A percentile compares a stretch with the other conserved stretches of the same genome.
Evolutionary conservation across 2,113 vertebrate genomes (phyloP).

Genomic region (Thalassarche chlororhynchos): DNA sequence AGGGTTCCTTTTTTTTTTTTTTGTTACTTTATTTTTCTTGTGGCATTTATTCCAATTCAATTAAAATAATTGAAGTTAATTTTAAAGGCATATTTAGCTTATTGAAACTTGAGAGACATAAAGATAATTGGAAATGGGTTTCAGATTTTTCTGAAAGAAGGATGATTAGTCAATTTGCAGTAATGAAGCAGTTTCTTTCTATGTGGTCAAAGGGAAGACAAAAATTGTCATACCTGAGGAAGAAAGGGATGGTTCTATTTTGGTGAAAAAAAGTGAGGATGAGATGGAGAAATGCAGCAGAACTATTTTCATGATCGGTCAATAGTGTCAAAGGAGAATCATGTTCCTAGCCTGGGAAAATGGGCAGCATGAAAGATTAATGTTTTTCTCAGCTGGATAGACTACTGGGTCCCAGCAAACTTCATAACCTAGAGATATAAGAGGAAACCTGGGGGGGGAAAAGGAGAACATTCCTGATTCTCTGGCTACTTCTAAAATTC

Average conservation of each 20-base stretch:
- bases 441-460: neutral
- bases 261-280: neutral
- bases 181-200: neutral
- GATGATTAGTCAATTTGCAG: neutral
- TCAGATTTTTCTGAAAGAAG: neutral
- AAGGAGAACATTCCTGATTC: neutral
- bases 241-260: neutral
- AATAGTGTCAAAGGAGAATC: neutral
- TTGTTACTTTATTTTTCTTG: neutral
- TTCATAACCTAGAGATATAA: neutral
- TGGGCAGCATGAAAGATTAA: neutral
- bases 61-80: constrained; percentile 1
- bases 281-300: neutral
- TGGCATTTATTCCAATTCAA: neutral
- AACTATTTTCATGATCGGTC: neutral
- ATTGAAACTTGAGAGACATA: neutral
- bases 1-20: neutral
- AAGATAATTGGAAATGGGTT: neutral
- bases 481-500: neutral
- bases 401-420: neutral
- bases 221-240: neutral
- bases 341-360: neutral
- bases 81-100: neutral
- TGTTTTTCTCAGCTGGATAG: neutral
- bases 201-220: neutral